A percentile compares a stretch with the other conserved stretches of the same genome.
phyloP scores from a whole-genome alignment of 2,797 vertebrate genomes.

The Monodelphis domestica region DNA sequence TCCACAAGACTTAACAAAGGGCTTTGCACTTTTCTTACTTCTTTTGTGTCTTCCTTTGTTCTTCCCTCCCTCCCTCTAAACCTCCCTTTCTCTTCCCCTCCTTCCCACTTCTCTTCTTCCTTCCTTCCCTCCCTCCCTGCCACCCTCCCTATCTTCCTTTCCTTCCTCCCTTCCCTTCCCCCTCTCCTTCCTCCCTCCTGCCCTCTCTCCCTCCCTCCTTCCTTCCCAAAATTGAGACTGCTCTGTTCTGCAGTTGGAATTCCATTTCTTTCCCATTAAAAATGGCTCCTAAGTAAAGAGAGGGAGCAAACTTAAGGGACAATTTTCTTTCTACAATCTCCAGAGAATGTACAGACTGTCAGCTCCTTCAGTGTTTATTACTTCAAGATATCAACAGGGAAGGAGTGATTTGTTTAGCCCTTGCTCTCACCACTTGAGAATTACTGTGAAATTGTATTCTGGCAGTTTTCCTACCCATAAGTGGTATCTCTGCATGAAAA shows the following conservation, averaged over 20 bases:
- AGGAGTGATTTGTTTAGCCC: slow-evolving; percentile 43
- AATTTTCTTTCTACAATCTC: slow-evolving; percentile 39
- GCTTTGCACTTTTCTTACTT: neutral
- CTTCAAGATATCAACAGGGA: slow-evolving; percentile 33
- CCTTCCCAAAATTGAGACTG: slow-evolving; percentile 27
- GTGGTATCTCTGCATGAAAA: slow-evolving; percentile 36
- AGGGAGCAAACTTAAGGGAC: neutral
- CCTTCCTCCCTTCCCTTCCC: neutral
- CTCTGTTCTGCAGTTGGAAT: slow-evolving; percentile 17
- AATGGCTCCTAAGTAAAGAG: slow-evolving; percentile 47
- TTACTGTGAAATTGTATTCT: neutral
- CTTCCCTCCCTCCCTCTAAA: neutral
- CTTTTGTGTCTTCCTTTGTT: no score
- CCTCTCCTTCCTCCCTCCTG: neutral
- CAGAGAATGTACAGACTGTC: slow-evolving; percentile 18
- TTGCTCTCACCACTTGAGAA: slow-evolving; percentile 27
- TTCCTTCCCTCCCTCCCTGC: neutral
- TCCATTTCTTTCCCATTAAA: slow-evolving; percentile 49
- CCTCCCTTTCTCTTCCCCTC: neutral
- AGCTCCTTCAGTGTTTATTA: slow-evolving; percentile 47
- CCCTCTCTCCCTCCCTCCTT: neutral
- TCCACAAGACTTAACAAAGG: neutral
- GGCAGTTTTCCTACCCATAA: neutral
- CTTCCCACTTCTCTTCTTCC: neutral
- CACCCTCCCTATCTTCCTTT: neutral